phyloP scores from a whole-genome alignment of 2,113 vertebrate species.

The Crotalus viridis region DNA sequence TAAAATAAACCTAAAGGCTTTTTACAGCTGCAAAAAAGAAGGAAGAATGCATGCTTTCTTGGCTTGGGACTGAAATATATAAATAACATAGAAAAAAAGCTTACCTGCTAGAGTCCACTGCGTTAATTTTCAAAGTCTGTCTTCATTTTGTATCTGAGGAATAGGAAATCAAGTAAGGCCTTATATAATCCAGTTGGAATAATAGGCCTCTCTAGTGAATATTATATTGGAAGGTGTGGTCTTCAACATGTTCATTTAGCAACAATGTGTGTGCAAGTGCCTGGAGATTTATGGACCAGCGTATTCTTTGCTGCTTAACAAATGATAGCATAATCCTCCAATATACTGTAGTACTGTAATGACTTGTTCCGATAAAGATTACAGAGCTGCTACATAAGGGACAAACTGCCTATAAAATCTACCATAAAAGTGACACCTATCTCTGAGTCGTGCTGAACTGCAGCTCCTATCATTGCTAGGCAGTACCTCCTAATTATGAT shows the following conservation, averaged over 20 bases:
- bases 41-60: background rate
- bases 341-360: background rate
- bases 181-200: constrained; percentile 15
- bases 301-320: background rate
- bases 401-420: background rate
- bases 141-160: background rate
- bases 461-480: background rate
- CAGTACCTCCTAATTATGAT: background rate
- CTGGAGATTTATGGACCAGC: background rate
- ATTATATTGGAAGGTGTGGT: background rate
- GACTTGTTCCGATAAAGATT: background rate
- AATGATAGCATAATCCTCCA: background rate
- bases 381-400: background rate
- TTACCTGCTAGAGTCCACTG: background rate
- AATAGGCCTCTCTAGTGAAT: background rate
- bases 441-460: background rate
- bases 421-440: background rate
- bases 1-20: background rate
- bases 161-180: background rate
- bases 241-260: background rate
- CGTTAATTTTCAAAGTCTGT: background rate
- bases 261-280: background rate
- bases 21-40: background rate
- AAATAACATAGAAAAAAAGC: background rate
- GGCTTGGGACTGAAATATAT: background rate